Evolutionary conservation across 2,888 invertebrate genomes (phyloP), one percentile per base, ranked within the genome.

Genomic region (Drosophila austrosaltans): DNA sequence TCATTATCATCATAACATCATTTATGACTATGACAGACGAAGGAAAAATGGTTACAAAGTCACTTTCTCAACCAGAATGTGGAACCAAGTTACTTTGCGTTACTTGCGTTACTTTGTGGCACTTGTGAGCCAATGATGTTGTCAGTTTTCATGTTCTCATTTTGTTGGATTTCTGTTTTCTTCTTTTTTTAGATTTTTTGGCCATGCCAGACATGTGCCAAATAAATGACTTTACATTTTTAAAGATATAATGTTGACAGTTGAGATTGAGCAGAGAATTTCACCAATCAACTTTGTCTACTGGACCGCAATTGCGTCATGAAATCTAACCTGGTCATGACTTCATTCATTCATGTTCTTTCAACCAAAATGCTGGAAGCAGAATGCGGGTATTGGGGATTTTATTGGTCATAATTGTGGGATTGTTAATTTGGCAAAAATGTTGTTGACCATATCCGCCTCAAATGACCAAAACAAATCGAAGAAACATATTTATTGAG

Each of bases 181-280:
- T 72, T 72, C 44, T 39, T 48, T 32, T 60, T 78, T 74, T 25
- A 30, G 30, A 32, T 61, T 58, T 75, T 70, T 81, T 83, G 75
- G 83, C 77, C 58, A 77, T 85, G 69, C 83, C 56, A 65, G 66
- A 72, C 78, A 78, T 77, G 79, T 77, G 77, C 79, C 79, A 81
- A 76, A 81, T 74, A 83, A 87, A 83, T 84, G 85, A 87, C 87
- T 87, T 64, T 64, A 84, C 87, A 84, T 84, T 87, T 83, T 83
- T 87, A 70, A 82, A 84, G 78, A 76, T 76, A 84, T 87, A 79
- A 69, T 72, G 82, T 74, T 87, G 85, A 84, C 82, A 82, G 75
- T 75, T 62, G 57, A 78, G 79, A 81, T 83, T 71, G 78, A 40
- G 44, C 22, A n/a, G 30, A 61, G 32, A 60, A 75, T 68, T 72